A percentile compares a stretch with the other conserved stretches of the same genome.
Conservation (phyloP, 2,888 invertebrate genomes). For the Drosophila vallismaia region DNA sequence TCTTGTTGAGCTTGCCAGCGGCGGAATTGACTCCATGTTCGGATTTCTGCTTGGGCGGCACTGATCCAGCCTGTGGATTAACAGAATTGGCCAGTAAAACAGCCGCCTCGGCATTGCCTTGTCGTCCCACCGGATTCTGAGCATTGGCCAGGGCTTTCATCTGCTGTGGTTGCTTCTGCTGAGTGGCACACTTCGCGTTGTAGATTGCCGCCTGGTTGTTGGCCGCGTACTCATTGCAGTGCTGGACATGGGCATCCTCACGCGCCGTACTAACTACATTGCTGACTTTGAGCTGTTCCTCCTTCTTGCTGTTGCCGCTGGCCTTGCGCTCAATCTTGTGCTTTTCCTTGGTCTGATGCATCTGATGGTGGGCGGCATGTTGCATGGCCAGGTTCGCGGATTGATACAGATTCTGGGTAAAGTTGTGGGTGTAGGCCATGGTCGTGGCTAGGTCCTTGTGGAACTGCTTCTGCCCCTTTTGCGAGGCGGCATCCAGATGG, state of each 20-base stretch:
- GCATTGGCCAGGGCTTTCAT: constrained; percentile 62
- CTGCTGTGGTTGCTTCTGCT: constrained; percentile 71
- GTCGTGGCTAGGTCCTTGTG: constrained; percentile 84
- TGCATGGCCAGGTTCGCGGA: constrained; percentile 82
- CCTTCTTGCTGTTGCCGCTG: constrained; percentile 78
- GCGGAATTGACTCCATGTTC: constrained; percentile 67
- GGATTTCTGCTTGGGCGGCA: constrained; percentile 59
- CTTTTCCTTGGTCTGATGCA: constrained; percentile 81
- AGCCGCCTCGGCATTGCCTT: constrained; percentile 55
- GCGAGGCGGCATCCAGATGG: constrained; percentile 85
- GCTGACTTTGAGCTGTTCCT: constrained; percentile 69
- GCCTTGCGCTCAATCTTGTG: constrained; percentile 77
- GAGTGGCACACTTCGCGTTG: constrained; percentile 61
- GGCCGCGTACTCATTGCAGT: constrained; percentile 63
- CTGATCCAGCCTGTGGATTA: constrained; percentile 40
- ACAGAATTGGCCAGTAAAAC: constrained; percentile 51
- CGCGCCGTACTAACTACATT: constrained; percentile 38
- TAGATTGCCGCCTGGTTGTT: constrained; percentile 63
- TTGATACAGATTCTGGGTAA: constrained; percentile 83
- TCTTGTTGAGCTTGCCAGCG: constrained; percentile 65
- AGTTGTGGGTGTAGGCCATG: constrained; percentile 83
- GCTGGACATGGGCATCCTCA: constrained; percentile 57
- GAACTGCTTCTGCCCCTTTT: constrained; percentile 86
- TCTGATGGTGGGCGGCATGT: constrained; percentile 81
- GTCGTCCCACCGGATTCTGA: constrained; percentile 56